These are phyloP conservation scores for Dipodomys merriami DNA, from an alignment of 2,113 vertebrate genomes.

Conservation along the genomic window DNA sequence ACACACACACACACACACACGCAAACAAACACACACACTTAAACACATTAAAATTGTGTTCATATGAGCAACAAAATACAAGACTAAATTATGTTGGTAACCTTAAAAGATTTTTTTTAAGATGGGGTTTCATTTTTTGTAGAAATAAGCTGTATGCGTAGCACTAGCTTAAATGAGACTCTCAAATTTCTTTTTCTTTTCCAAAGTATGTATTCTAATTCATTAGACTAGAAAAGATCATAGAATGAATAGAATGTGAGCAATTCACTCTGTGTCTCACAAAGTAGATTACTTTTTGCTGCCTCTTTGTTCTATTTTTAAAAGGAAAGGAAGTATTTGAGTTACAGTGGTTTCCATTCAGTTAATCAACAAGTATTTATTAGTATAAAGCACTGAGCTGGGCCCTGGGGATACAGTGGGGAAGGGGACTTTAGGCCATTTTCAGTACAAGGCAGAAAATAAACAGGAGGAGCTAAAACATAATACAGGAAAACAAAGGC, in stretches of 20 bases:
- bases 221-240: constrained; percentile 6
- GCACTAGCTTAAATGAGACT: constrained; percentile 26
- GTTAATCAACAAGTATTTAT: neutral
- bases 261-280: neutral
- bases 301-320: neutral
- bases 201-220: constrained; percentile 13
- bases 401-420: neutral
- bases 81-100: neutral
- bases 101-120: neutral
- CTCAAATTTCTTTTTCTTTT: constrained; percentile 1
- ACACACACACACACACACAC: no score
- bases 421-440: neutral
- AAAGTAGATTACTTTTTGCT: constrained; percentile 1
- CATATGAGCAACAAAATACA: constrained; percentile 20
- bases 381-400: neutral
- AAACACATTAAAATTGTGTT: neutral
- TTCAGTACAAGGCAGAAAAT: neutral
- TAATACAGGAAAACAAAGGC: neutral
- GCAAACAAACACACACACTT: no score
- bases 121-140: neutral
- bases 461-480: neutral
- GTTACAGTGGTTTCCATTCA: neutral
- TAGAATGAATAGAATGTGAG: neutral
- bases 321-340: neutral
- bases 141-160: neutral